These are phyloP conservation scores for Ephestia elutella DNA, from an alignment of 1,140 invertebrate species.

Conservation along the genomic window DNA sequence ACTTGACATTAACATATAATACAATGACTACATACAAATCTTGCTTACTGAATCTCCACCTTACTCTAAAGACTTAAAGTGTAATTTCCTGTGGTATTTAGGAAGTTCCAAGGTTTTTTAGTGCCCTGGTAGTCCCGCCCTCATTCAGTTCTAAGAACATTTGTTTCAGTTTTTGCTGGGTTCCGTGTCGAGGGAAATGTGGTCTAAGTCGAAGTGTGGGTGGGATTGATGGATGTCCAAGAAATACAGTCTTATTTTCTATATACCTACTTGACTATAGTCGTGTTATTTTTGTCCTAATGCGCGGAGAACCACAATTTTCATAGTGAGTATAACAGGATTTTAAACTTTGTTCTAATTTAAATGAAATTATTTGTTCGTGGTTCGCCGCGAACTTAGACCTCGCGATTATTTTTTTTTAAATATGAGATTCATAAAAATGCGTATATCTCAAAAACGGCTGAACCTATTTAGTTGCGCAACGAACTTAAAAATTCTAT, in stretches of 20 bases:
- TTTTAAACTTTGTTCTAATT: too few species aligned
- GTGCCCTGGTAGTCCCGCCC: neutral
- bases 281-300: too few species aligned
- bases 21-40: neutral
- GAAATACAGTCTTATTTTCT: neutral
- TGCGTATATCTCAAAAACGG: too few species aligned
- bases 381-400: too few species aligned
- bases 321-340: too few species aligned
- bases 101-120: slow-evolving; percentile 3
- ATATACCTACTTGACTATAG: too few species aligned
- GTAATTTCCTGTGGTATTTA: slow-evolving; percentile 17
- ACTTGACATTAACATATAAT: neutral
- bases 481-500: too few species aligned
- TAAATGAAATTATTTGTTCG: too few species aligned
- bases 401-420: too few species aligned
- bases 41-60: neutral
- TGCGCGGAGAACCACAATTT: too few species aligned
- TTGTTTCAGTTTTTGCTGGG: slow-evolving; percentile 7
- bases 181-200: slow-evolving; percentile 7
- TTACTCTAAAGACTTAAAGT: neutral
- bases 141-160: neutral
- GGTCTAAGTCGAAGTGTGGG: neutral
- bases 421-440: too few species aligned
- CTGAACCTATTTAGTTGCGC: too few species aligned
- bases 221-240: neutral